Evolutionary conservation across 23 tunicate genomes (phyloP).

Genomic region (Pegea sp.): DNA sequence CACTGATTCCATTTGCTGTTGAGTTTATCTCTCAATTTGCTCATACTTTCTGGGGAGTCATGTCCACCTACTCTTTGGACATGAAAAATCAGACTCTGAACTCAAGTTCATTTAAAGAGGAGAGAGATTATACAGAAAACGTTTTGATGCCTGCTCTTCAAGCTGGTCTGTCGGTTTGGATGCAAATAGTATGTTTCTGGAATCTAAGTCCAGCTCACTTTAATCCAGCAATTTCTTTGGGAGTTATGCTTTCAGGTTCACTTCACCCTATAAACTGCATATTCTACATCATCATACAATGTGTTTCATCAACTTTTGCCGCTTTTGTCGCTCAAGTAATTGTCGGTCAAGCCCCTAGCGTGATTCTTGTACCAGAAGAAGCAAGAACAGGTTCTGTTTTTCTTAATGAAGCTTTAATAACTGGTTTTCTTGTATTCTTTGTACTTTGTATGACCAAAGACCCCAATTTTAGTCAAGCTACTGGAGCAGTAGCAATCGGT

Average conservation of each 20-base stretch:
- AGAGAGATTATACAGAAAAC: constrained; percentile 13
- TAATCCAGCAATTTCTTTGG: constrained; percentile 74
- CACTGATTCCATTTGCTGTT: constrained; percentile 26
- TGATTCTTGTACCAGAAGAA: constrained; percentile 11
- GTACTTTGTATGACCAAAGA: constrained; percentile 33
- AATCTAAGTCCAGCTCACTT: constrained; percentile 60
- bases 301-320: constrained; percentile 26
- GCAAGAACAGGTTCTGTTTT: constrained; percentile 12
- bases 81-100: not conserved
- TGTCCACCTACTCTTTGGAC: constrained; percentile 25
- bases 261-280: constrained; percentile 29
- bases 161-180: constrained; percentile 67
- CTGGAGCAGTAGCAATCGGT: constrained; percentile 54
- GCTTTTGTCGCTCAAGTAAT: constrained; percentile 26
- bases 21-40: constrained; percentile 52
- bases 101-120: not conserved
- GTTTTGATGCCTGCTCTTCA: constrained; percentile 58
- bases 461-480: constrained; percentile 33
- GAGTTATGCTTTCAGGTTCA: constrained; percentile 28
- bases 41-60: constrained; percentile 58
- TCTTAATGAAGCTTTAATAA: constrained; percentile 27
- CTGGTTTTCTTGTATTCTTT: constrained; percentile 48
- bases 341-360: constrained; percentile 7
- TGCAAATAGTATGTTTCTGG: constrained; percentile 38
- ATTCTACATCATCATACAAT: constrained; percentile 37